Base-by-base conservation (phyloP, 2,113 vertebrate species). In the Girardinichthys multiradiatus region DNA sequence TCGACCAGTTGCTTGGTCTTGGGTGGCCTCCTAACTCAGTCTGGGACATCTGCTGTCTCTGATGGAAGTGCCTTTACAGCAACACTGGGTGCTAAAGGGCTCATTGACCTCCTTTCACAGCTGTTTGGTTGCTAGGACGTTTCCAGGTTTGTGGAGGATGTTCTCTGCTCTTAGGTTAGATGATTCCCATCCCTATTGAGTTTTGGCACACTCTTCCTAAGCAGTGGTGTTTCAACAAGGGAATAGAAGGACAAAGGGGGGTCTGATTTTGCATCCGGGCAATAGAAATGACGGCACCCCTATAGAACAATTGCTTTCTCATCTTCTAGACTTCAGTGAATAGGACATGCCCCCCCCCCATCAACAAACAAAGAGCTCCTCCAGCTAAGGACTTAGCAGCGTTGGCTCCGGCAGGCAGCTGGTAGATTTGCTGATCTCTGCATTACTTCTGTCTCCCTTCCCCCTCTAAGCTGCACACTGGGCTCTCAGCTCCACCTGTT, bases 341-440 rank as follows among this genome's bases (percentile, higher is more conserved):
- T 87, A 83, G 75, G 92, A 76, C 91, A 89, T 88, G 77, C 92
- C 91, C 93, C 82, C 93, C 82, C 88, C 79, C 83, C 72, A 39
- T 68, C 45, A 0, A 42, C 89, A 94, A 92, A 93, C 91, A 95
- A 94, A 93, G 87, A 75, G 51, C 69, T 68, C 80, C 82, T 88
- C 70, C 74, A 68, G 80, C 76, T 82, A 82, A 77, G 83, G 74
- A 82, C 79, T 74, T 81, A 76, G 83, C 81, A 79, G 85, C 80
- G 30, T 84, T 73, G 87, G 70, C 86, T 90, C 70, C 58, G 81
- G 72, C 72, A 82, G 93, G 90, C 94, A 94, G 94, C 93, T 94
- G 94, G 93, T 91, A 85, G 86, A 75, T 84, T 91, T 80, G 42
- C 57, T 63, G 80, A 72, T 80, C 71, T 70, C 69, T 59, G 68